phyloP scores from a whole-genome alignment of 2,888 invertebrate species.

The Achlya flavicornis region DNA sequence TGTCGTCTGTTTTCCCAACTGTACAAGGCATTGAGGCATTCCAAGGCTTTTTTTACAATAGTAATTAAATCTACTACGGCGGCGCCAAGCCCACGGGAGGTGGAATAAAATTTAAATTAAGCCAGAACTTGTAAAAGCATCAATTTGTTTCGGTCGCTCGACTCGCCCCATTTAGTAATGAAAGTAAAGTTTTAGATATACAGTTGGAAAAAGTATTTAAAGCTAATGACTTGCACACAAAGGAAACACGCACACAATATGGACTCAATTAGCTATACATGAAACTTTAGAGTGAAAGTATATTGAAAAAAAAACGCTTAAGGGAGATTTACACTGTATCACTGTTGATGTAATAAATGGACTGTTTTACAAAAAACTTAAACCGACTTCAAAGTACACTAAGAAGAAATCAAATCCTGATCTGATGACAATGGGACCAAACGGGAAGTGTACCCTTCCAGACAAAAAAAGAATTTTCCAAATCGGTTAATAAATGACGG shows the following conservation, averaged over 20 bases:
- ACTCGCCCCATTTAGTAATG: slow-evolving; percentile 15
- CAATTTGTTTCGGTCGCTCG: slow-evolving; percentile 28
- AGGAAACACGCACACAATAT: not conserved
- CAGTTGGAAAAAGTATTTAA: slow-evolving; percentile 5
- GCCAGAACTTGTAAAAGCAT: slow-evolving; percentile 29
- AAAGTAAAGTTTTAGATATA: not conserved
- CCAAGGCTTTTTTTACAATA: slow-evolving; percentile 30
- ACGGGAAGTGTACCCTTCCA: too few relatives aligned
- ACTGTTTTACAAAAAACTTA: too few relatives aligned
- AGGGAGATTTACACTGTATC: too few relatives aligned
- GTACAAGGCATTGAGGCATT: not conserved
- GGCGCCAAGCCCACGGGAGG: slow-evolving; percentile 21
- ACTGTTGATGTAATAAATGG: too few relatives aligned
- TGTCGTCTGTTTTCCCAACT: slow-evolving; percentile 2
- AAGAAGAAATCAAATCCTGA: too few relatives aligned
- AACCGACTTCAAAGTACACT: too few relatives aligned
- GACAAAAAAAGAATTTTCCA: too few relatives aligned
- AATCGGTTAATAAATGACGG: too few relatives aligned
- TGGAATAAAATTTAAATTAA: slow-evolving; percentile 37
- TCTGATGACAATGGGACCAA: too few relatives aligned
- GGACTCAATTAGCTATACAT: not conserved
- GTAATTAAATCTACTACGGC: slow-evolving; percentile 40
- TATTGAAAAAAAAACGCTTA: too few relatives aligned
- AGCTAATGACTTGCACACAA: not conserved
- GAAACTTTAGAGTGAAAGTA: too few relatives aligned